A percentile compares a stretch with the other conserved stretches of the same genome.
Conservation (phyloP, 2,797 vertebrate species). For the Neomorphus geoffroyi region DNA sequence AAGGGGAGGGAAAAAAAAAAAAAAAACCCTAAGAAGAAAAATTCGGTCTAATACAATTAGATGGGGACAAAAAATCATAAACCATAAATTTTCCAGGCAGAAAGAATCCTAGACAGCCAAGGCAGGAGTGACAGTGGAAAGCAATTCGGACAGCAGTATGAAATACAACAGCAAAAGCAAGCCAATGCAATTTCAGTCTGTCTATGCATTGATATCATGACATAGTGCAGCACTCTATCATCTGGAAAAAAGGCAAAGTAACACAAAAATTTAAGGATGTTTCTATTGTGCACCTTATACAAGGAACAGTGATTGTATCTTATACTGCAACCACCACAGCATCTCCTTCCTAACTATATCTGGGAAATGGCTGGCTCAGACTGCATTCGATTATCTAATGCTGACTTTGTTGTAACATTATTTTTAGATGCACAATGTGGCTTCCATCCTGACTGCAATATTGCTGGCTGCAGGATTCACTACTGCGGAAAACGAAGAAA, state of each 20-base stretch:
- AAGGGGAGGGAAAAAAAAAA: too few species aligned
- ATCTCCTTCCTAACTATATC: not conserved
- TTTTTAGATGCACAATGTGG: not conserved
- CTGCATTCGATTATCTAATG: not conserved
- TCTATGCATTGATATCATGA: not conserved
- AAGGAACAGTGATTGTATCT: not conserved
- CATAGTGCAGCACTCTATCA: not conserved
- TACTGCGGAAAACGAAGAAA: not conserved
- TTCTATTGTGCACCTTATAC: not conserved
- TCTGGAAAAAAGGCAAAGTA: constrained; percentile 15
- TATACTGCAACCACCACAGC: not conserved
- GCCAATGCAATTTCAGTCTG: constrained; percentile 3
- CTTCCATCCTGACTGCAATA: not conserved
- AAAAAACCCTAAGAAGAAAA: not conserved
- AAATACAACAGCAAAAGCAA: constrained; percentile 25
- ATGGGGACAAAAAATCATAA: not conserved
- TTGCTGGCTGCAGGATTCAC: not conserved
- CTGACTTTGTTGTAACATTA: not conserved
- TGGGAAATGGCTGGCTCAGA: not conserved
- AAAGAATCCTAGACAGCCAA: not conserved
- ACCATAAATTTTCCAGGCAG: not conserved
- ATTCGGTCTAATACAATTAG: not conserved
- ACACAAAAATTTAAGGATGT: not conserved
- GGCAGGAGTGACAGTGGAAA: not conserved
- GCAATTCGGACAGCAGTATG: constrained; percentile 29